Base-by-base conservation (phyloP, 1,140 invertebrate genomes). In the Wasmannia auropunctata region DNA sequence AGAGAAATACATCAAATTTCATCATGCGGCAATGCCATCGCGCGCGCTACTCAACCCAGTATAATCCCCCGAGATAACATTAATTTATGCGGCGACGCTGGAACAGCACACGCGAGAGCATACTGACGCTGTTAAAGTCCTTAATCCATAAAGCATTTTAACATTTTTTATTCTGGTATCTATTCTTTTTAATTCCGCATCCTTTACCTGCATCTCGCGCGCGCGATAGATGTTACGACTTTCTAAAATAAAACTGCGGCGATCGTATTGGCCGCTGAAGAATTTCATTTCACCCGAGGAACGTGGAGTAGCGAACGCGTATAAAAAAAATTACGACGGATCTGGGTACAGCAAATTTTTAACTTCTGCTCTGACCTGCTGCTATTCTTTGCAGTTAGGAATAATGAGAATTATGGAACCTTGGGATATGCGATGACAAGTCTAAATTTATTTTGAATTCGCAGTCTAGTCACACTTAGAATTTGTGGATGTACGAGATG, bases 1-100 rank as follows among this genome's bases (percentile, higher is more conserved):
- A 89, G 77, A 89, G 76, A 89, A 86, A 85, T 86, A 80, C 88
- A 85, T 88, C 81, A 87, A 85, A 86, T 87, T 89, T 87, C 74
- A 85, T 60, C 67, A 62, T 83, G 74, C 85, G 51, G 67, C 63
- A 86, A 83, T 83, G 75, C 43, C 86, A 72, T 80, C 74, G 86
- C 79, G 34, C 67, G 34, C 65, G 25, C 56, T 58, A 51, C 34
- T 85, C 81, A 77, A 49, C 72, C 56, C 37, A n/a, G 75, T 63
- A 77, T 75, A 88, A 87, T 80, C 58, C 67, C 51, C 37, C 69
- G 77, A 76, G 87, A 88, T 88, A 87, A 87, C 85, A 70, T 87
- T 88, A 88, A 88, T 88, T 88, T 88, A 87, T 88, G 54, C 86
- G 51, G 58, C 28, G 28, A 34, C 86, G 19, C 10, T 87, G 60